Conservation (phyloP, 1,140 invertebrate genomes). For the Scaptomyza hsui region DNA sequence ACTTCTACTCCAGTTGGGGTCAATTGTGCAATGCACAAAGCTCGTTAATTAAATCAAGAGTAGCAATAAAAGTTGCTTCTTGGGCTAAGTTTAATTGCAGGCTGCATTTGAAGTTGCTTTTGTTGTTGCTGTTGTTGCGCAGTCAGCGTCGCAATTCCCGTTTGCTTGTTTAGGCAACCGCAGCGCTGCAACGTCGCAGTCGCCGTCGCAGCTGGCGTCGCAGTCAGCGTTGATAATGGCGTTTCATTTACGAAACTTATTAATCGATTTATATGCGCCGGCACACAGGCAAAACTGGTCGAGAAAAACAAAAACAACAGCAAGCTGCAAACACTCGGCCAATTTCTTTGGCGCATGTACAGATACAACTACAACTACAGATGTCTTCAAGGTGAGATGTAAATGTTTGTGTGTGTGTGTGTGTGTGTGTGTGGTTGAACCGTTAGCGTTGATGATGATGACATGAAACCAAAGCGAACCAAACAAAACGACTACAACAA, state of each 20-base stretch:
- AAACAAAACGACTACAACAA: conserved; percentile 8
- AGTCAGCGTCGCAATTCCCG: conserved; percentile 49
- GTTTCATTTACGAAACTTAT: conserved; percentile 77
- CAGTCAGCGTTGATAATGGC: conserved; percentile 56
- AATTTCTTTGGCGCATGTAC: conserved; percentile 48
- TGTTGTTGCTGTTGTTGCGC: conserved; percentile 45
- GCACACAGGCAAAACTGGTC: conserved; percentile 50
- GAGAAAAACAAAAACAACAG: not conserved
- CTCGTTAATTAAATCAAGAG: conserved; percentile 46
- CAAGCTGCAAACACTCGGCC: conserved; percentile 26
- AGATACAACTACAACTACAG: conserved; percentile 5
- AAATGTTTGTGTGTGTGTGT: conserved; percentile 44
- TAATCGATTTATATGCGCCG: conserved; percentile 78
- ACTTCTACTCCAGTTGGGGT: not conserved
- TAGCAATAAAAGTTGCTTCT: not conserved
- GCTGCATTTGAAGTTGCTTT: conserved; percentile 2
- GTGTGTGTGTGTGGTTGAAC: conserved; percentile 36
- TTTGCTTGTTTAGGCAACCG: conserved; percentile 28
- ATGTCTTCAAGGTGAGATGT: conserved; percentile 68
- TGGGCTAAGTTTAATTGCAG: conserved; percentile 51
- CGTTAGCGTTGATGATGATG: conserved; percentile 56
- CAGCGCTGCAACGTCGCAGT: no score
- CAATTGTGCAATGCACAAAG: conserved; percentile 28
- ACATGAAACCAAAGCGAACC: conserved; percentile 38
- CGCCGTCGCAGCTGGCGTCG: conserved; percentile 7